phyloP scores from a whole-genome alignment of 2,797 vertebrate genomes.

The Tolypeutes matacus region DNA sequence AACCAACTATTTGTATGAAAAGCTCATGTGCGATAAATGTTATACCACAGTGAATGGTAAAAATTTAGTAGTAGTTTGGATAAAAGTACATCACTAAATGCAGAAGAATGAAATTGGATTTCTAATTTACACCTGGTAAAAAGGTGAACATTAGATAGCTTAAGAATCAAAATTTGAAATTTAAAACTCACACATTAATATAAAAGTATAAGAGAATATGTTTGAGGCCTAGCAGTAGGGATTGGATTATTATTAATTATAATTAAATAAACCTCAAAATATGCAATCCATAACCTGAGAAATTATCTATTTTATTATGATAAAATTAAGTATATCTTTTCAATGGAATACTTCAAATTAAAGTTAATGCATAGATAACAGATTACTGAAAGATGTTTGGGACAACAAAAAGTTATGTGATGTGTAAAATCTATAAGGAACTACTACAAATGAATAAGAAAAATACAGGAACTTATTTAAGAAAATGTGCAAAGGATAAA shows the following conservation, averaged over 20 bases:
- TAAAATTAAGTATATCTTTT: background rate
- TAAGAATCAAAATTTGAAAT: too few species aligned
- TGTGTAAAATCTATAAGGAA: background rate
- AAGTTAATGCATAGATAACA: background rate
- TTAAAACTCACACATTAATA: background rate
- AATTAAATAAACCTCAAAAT: background rate
- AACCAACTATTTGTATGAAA: background rate
- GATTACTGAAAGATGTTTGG: background rate
- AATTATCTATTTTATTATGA: background rate
- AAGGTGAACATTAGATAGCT: too few species aligned
- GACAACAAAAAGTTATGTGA: background rate
- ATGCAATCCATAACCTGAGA: background rate
- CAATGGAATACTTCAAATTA: background rate
- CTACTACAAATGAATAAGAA: too few species aligned
- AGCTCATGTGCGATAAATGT: background rate
- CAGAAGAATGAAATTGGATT: conserved; percentile 1
- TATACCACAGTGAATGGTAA: background rate
- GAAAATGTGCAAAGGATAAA: background rate
- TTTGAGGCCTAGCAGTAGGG: background rate
- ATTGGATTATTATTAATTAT: background rate
- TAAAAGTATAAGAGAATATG: background rate
- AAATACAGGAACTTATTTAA: background rate
- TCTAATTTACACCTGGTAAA: too few species aligned
- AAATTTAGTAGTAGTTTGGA: background rate
- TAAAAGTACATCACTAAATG: background rate